Percentiles rank a stretch among this genome's conserved stretches.
Conservation (phyloP, 23 tunicate genomes). For the Clavelina lepadiformis region DNA sequence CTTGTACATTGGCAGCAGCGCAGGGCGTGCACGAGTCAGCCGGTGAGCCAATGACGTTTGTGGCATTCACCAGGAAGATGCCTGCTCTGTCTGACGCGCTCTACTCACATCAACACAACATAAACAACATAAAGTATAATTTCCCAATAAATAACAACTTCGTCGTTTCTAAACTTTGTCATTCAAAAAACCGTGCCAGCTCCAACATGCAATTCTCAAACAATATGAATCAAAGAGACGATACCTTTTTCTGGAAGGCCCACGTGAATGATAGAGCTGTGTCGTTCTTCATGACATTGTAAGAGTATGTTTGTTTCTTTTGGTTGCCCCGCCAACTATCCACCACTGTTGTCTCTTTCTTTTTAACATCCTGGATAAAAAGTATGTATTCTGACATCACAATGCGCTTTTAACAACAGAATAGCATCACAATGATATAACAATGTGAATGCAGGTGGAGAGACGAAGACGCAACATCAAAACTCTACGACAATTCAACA, state of each 20-base stretch:
- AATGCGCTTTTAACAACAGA: too few relatives aligned
- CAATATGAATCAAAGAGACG: too few relatives aligned
- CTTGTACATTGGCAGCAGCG: conserved; percentile 32
- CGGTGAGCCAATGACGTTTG: conserved; percentile 55
- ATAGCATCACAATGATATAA: too few relatives aligned
- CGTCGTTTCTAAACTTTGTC: too few relatives aligned
- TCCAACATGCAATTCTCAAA: too few relatives aligned
- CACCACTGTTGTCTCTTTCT: conserved; percentile 35
- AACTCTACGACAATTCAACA: too few relatives aligned
- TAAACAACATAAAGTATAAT: too few relatives aligned
- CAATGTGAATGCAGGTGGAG: too few relatives aligned
- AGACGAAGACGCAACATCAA: too few relatives aligned
- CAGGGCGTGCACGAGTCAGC: conserved; percentile 67
- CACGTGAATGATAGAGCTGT: conserved; percentile 47
- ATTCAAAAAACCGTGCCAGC: not conserved
- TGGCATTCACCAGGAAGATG: conserved; percentile 49
- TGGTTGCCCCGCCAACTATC: conserved; percentile 56
- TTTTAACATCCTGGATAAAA: conserved; percentile 11
- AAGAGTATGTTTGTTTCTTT: conserved; percentile 41
- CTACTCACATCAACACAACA: too few relatives aligned
- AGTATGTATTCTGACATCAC: too few relatives aligned
- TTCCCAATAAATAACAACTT: too few relatives aligned
- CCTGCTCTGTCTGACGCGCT: conserved; percentile 38
- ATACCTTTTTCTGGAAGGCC: conserved; percentile 65
- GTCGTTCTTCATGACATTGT: conserved; percentile 22